Conservation (phyloP, 2,797 vertebrate genomes). For the Arrhamphus sclerolepis region DNA sequence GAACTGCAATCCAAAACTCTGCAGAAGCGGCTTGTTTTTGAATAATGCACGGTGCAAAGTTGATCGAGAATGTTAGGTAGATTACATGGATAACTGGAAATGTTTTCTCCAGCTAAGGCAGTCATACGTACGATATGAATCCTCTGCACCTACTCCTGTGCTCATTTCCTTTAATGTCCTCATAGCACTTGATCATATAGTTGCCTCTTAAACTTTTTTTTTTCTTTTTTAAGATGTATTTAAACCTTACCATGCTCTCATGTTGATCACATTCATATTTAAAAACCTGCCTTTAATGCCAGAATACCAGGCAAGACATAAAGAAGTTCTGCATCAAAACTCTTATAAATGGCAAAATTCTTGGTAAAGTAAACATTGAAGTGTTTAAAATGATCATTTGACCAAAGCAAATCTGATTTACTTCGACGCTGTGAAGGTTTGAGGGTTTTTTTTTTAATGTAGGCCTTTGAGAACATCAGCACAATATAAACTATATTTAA, state of each 20-base stretch:
- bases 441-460: slow-evolving; percentile 24
- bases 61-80: slow-evolving; percentile 35
- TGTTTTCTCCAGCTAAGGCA: slow-evolving; percentile 39
- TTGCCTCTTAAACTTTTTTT: slow-evolving; percentile 35
- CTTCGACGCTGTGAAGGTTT: slow-evolving; percentile 17
- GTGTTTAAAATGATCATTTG: slow-evolving; percentile 3
- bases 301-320: slow-evolving; percentile 14
- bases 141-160: slow-evolving; percentile 25
- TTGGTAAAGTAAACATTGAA: background rate
- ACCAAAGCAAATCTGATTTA: slow-evolving; percentile 20
- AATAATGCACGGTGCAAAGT: slow-evolving; percentile 29
- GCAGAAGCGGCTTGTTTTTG: slow-evolving; percentile 38
- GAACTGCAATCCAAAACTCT: slow-evolving; percentile 23
- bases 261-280: slow-evolving; percentile 17
- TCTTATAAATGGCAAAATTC: background rate
- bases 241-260: slow-evolving; percentile 38
- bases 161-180: slow-evolving; percentile 40
- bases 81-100: slow-evolving; percentile 33
- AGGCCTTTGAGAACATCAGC: slow-evolving; percentile 26
- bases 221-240: slow-evolving; percentile 4
- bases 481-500: slow-evolving; percentile 7
- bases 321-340: background rate
- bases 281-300: slow-evolving; percentile 14
- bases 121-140: slow-evolving; percentile 20
- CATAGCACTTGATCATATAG: slow-evolving; percentile 41